Evolutionary conservation across 2,888 invertebrate genomes (phyloP), one percentile per base, ranked within the genome.

Genomic region (Sylvicola fuscatus): DNA sequence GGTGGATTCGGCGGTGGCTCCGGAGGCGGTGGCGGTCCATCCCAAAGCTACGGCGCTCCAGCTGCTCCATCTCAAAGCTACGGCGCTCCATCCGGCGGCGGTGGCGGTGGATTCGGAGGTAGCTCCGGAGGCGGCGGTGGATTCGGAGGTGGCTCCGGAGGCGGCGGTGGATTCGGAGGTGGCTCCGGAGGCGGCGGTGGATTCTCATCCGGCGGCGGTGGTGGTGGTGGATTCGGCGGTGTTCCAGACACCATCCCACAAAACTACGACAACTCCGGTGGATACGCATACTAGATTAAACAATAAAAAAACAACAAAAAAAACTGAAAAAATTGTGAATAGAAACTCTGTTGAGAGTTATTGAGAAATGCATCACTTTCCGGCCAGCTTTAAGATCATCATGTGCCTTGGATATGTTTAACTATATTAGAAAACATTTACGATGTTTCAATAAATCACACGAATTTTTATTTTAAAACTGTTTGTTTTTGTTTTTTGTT

Each of bases 231-330:
- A n/a, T 36, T 36, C 11, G 37, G 43, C 49, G 44, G 50, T 1
- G 45, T 47, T 2, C 49, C 51, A 43, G 41, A 64, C 27, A 68
- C 68, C 44, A 65, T 71, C 51, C 61, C 58, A 47, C 81, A 81
- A 49, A 54, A 69, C 46, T 82, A 82, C 56, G 74, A 77, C 50
- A 68, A 75, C 49, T 78, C 76, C 51, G 82, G 82, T 40, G 82
- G 82, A 45, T 82, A 82, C 55, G 69, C 70, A 43, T 82, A 80
- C 58, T 77, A 70, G 62, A 37, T 31, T 27, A 26, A 3, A 7
- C 11, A 27, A 11, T 10, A 10, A n/a, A n/a, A n/a, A 27, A n/a
- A n/a, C n/a, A n/a, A n/a, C n/a, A n/a, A n/a, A n/a, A n/a, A n/a
- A n/a, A n/a, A n/a, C n/a, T 21, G 21, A n/a, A n/a, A n/a, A n/a